Conservation (phyloP, 2,888 invertebrate species). For the Frankliniella fusca region DNA sequence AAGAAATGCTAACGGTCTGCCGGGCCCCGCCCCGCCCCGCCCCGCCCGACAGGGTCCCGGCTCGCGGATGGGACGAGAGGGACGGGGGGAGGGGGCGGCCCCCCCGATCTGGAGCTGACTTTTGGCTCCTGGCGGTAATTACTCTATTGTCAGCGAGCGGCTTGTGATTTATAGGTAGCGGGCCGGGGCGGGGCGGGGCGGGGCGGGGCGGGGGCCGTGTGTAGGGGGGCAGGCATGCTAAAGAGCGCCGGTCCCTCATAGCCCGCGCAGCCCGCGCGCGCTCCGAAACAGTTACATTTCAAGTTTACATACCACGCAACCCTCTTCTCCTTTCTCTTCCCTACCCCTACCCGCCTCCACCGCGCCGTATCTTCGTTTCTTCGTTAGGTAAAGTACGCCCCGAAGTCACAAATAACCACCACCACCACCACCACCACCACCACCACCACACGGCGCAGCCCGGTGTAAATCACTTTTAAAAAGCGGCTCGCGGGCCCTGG, state of each 20-base stretch:
- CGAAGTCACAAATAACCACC: too few relatives aligned
- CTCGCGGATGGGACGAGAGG: background rate
- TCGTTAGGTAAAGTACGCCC: background rate
- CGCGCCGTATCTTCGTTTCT: background rate
- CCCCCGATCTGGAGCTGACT: background rate
- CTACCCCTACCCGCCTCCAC: background rate
- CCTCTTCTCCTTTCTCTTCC: background rate
- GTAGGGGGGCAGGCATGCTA: background rate
- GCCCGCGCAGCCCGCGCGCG: background rate
- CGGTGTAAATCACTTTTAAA: too few relatives aligned
- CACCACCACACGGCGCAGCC: too few relatives aligned
- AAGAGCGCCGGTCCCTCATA: constrained; percentile 5
- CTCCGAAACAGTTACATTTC: background rate
- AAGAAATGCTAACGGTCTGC: background rate
- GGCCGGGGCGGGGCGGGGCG: too few relatives aligned
- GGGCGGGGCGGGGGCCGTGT: too few relatives aligned
- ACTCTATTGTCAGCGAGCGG: constrained; percentile 18
- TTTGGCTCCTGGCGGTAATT: constrained; percentile 22
- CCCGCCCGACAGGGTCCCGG: background rate
- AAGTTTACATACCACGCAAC: background rate
- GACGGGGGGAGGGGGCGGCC: too few relatives aligned
- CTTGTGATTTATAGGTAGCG: background rate
- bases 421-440: too few relatives aligned
- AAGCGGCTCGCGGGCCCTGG: too few relatives aligned
- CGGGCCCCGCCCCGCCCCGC: background rate